Evolutionary conservation across 2,888 invertebrate genomes (phyloP).

Genomic region (Eutolmus rufibarbis): DNA sequence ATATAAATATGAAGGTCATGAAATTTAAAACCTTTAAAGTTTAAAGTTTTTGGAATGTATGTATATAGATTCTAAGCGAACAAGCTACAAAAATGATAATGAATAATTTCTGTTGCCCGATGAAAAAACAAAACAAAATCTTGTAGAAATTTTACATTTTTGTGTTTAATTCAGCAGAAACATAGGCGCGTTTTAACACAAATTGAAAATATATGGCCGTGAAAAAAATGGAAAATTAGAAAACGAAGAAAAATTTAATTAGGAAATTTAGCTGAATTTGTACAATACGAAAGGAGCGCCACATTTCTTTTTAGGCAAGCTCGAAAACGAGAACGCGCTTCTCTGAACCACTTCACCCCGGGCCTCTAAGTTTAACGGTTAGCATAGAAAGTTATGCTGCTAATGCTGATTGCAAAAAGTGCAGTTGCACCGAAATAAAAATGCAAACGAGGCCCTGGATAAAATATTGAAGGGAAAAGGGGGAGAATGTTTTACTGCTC

Average conservation of each 20-base stretch:
- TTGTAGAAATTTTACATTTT: too few relatives aligned
- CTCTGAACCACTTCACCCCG: not conserved
- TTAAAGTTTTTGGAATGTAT: too few relatives aligned
- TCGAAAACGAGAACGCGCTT: not conserved
- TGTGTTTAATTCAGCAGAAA: too few relatives aligned
- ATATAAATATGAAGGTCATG: too few relatives aligned
- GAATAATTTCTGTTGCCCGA: too few relatives aligned
- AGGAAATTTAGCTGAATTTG: not conserved
- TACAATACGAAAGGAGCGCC: not conserved
- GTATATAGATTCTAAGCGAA: too few relatives aligned
- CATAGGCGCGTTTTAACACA: not conserved
- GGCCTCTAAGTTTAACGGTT: not conserved
- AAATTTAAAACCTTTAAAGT: too few relatives aligned
- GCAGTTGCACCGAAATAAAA: not conserved
- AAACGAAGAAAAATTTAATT: not conserved
- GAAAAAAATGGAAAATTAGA: not conserved
- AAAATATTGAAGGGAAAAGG: not conserved
- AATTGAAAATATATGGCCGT: not conserved
- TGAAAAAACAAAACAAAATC: too few relatives aligned
- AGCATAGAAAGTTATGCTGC: not conserved
- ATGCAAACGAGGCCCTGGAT: not conserved
- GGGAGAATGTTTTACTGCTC: not conserved
- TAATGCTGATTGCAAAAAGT: not conserved
- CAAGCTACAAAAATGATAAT: too few relatives aligned
- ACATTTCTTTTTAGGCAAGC: not conserved